Base-by-base conservation (phyloP, 2,888 invertebrate genomes). In the Phania funesta region DNA sequence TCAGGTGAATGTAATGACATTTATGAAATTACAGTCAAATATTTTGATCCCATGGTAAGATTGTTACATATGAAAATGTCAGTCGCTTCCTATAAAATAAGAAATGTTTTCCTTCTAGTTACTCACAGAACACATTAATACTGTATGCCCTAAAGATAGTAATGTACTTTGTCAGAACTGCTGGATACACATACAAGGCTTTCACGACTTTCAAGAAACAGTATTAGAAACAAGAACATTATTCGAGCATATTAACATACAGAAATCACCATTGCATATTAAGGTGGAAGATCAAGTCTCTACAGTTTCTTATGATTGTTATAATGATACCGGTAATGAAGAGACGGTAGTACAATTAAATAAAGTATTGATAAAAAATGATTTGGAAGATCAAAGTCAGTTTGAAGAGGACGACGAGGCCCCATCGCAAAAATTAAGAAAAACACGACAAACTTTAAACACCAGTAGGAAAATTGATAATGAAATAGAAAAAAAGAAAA, bases 21-120 rank as follows among this genome's bases (percentile, higher is more conserved):
- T 8, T 82, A 82, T 60, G 82, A 82, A 60, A 75, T 65, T 9
- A 75, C 78, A 18, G 82, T 82, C 0, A 82, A 82, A 75, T 82
- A 82, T 65, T 82, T 82, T 44, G 82, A 82, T 65, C 78, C 82
- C 1, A 82, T 82, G 68, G 82, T 82, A 75, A 67, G 20, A n/a
- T 64, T 20, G 16, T 6, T 7, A 5, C 7, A 9, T 44, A 8
- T 16, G 0, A 13, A 41, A 41, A 41, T 13, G 16, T 13, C 13
- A 2, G 11, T 9, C 11, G 3, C 11, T 38, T 2, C 16, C 9
- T 35, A 6, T 32, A 20, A 11, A 29, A 16, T 13, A 26, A 24
- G 16, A 26, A 13, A 16, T n/a, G 3, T 26, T 7, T 58, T 8
- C 2, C 35, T 20, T 32, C 16, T 13, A 76, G 67, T 24, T 76